phyloP scores from a whole-genome alignment of 2,113 vertebrate genomes.

The Sebastes schlegelii region DNA sequence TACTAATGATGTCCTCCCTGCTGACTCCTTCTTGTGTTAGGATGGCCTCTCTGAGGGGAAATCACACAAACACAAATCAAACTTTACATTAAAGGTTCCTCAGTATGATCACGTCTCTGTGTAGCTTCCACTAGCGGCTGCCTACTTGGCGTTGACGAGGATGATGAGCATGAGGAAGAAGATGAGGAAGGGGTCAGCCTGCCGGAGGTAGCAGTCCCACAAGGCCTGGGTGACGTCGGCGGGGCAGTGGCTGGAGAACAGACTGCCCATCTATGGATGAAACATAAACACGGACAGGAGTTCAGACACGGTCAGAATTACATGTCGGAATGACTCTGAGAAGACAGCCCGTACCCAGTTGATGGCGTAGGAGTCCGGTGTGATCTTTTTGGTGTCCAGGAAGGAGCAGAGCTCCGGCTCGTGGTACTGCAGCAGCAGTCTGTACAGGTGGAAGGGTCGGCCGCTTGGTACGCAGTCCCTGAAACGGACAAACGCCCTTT shows the following conservation, averaged over 20 bases:
- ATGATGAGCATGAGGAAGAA: constrained; percentile 99
- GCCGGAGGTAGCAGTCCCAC: constrained; percentile 97
- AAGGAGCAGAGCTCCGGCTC: constrained; percentile 98
- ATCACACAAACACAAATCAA: constrained; percentile 21
- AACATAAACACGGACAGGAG: constrained; percentile 11
- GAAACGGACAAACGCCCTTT: constrained; percentile 44
- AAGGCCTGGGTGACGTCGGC: constrained; percentile 92
- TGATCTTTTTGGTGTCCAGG: constrained; percentile 99
- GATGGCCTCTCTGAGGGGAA: constrained; percentile 89
- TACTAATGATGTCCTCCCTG: constrained; percentile 94
- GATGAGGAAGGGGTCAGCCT: constrained; percentile 97
- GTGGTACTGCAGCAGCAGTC: constrained; percentile 97
- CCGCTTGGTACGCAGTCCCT: constrained; percentile 95
- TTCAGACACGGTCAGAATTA: background rate
- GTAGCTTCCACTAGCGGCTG: background rate
- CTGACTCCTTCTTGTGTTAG: constrained; percentile 87
- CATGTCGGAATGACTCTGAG: too few species aligned
- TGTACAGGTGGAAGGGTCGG: constrained; percentile 96
- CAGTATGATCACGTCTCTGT: background rate
- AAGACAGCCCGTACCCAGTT: constrained; percentile 88
- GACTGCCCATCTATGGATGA: constrained; percentile 90
- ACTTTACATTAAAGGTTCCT: background rate
- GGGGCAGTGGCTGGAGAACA: constrained; percentile 93
- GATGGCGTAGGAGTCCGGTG: constrained; percentile 96
- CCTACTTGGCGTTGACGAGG: constrained; percentile 98